Conservation (phyloP, 2,113 vertebrate genomes). For the Poicephalus gulielmi region DNA sequence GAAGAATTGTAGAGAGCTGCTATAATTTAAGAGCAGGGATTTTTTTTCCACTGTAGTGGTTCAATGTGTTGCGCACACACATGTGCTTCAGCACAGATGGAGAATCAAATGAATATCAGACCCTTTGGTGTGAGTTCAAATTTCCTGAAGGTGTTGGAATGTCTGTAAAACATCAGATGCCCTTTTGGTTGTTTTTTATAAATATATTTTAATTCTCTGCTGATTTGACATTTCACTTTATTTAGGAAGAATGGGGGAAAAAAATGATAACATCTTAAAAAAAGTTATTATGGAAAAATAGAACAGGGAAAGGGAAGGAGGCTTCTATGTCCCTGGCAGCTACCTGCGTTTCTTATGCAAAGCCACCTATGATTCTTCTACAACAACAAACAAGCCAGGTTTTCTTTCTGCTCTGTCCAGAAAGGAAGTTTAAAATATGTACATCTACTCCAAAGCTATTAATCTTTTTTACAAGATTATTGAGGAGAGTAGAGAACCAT, state of each 20-base stretch:
- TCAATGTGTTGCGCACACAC: conserved; percentile 70
- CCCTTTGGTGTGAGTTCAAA: conserved; percentile 84
- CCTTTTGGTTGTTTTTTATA: conserved; percentile 74
- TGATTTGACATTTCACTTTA: conserved; percentile 73
- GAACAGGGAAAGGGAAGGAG: not conserved
- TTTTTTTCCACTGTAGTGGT: conserved; percentile 69
- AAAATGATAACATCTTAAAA: conserved; percentile 44
- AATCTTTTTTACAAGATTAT: conserved; percentile 77
- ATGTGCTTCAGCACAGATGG: conserved; percentile 77
- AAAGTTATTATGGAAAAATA: conserved; percentile 35
- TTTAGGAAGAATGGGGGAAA: conserved; percentile 8
- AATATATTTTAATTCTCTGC: conserved; percentile 75
- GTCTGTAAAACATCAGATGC: conserved; percentile 86
- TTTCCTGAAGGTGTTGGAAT: conserved; percentile 88
- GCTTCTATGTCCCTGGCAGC: conserved; percentile 55
- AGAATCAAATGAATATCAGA: conserved; percentile 83
- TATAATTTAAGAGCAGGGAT: conserved; percentile 73
- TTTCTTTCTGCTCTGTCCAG: conserved; percentile 76
- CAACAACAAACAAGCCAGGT: conserved; percentile 64
- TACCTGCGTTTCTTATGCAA: conserved; percentile 65
- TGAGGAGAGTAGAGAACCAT: conserved; percentile 30
- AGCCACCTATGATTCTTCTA: conserved; percentile 70
- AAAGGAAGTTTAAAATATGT: conserved; percentile 83
- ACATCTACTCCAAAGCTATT: conserved; percentile 75
- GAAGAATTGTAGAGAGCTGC: conserved; percentile 71